Percentiles rank a stretch among this genome's conserved stretches.
Conservation (phyloP, 2,113 vertebrate species). For the Neopipo cinnamomea region DNA sequence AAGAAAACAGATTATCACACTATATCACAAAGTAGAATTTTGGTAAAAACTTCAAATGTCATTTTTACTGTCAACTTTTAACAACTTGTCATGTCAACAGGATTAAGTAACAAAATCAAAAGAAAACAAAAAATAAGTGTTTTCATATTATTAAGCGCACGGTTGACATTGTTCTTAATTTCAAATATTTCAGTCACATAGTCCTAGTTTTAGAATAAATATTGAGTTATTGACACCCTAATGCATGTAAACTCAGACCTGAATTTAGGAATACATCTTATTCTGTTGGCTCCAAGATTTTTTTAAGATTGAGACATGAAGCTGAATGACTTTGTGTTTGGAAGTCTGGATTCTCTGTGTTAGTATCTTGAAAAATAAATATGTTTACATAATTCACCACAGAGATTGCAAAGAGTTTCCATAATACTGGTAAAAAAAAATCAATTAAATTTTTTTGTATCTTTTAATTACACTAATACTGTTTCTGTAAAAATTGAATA, state of each 20-base stretch:
- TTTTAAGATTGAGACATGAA: not conserved
- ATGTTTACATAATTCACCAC: not conserved
- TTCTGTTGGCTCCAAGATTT: not conserved
- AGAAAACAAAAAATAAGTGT: not conserved
- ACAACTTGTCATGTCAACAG: not conserved
- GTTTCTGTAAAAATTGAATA: not conserved
- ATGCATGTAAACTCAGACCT: not conserved
- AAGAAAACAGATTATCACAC: not conserved
- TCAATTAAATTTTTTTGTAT: not conserved
- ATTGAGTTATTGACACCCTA: not conserved
- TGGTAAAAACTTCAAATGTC: not conserved
- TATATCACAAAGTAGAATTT: not conserved
- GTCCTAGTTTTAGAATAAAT: not conserved
- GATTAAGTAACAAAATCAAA: not conserved
- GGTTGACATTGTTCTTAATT: not conserved
- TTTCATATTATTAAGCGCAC: not conserved
- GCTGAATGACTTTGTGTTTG: not conserved
- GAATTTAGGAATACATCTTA: not conserved
- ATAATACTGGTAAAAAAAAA: not conserved
- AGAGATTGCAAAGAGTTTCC: not conserved
- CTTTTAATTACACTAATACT: not conserved
- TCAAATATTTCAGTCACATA: not conserved
- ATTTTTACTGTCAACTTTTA: not conserved
- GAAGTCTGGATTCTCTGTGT: not conserved
- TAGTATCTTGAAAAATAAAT: not conserved